Percentiles rank a stretch among this genome's conserved stretches.
phyloP scores from a whole-genome alignment of 2,797 vertebrate species.

The Erpetoichthys calabaricus region DNA sequence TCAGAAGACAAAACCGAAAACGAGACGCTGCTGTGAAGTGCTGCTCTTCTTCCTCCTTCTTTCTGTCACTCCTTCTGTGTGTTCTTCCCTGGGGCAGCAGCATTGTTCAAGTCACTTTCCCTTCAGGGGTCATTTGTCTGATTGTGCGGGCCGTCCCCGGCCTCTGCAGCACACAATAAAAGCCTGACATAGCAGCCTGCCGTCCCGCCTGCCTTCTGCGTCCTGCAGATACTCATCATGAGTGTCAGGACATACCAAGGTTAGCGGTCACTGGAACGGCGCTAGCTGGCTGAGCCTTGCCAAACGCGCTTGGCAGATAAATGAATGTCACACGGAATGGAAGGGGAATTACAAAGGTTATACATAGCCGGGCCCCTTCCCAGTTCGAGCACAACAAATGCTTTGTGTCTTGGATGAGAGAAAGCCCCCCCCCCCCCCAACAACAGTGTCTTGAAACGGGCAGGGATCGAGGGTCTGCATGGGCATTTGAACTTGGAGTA shows the following conservation, averaged over 20 bases:
- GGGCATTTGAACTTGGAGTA: too few relatives aligned
- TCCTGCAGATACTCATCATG: slow-evolving; percentile 96
- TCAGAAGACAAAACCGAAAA: too few relatives aligned
- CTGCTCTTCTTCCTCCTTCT: slow-evolving; percentile 23
- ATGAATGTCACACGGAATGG: slow-evolving; percentile 75
- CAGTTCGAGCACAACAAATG: slow-evolving; percentile 8
- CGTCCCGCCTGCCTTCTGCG: slow-evolving; percentile 71
- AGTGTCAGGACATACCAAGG: slow-evolving; percentile 98
- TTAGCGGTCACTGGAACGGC: slow-evolving; percentile 91
- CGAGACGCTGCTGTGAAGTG: too few relatives aligned
- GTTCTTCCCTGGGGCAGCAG: too few relatives aligned
- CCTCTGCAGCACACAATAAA: slow-evolving; percentile 80
- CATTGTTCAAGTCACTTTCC: slow-evolving; percentile 58
- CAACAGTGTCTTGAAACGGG: too few relatives aligned
- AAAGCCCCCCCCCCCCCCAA: background rate
- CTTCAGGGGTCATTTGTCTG: slow-evolving; percentile 98
- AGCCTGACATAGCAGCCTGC: slow-evolving; percentile 88
- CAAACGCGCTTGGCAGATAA: slow-evolving; percentile 76
- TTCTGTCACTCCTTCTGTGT: slow-evolving; percentile 24
- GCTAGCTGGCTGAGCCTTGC: slow-evolving; percentile 67
- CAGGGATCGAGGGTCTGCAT: too few relatives aligned
- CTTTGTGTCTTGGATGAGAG: slow-evolving; percentile 3
- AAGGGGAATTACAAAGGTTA: slow-evolving; percentile 74
- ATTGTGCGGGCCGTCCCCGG: slow-evolving; percentile 91
- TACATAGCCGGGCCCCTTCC: slow-evolving; percentile 56